These are phyloP conservation scores for Zhengitettix transpicula DNA, from an alignment of 2,888 invertebrate genomes.

Conservation along the genomic window DNA sequence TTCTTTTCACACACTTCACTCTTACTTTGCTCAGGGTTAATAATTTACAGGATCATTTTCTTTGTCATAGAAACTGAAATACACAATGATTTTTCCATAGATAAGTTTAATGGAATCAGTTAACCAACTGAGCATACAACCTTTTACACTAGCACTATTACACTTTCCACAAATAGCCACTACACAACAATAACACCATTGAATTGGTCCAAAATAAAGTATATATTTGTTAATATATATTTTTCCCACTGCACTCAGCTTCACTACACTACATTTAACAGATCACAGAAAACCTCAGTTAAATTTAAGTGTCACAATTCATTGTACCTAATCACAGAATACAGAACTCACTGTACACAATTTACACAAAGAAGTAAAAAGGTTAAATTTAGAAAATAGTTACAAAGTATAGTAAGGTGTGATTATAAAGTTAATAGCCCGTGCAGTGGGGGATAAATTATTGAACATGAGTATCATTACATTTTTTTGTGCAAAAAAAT, in stretches of 20 bases:
- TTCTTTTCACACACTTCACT: constrained; percentile 9
- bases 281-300: background rate
- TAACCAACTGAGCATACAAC: constrained; percentile 1
- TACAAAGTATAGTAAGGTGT: too few species aligned
- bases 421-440: too few species aligned
- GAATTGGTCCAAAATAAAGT: background rate
- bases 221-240: background rate
- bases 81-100: too few species aligned
- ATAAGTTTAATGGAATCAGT: too few species aligned
- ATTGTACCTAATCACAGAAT: background rate
- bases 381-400: too few species aligned
- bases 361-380: too few species aligned
- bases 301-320: background rate
- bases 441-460: too few species aligned
- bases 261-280: background rate
- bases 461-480: too few species aligned
- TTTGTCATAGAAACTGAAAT: background rate
- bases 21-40: constrained; percentile 9
- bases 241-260: background rate
- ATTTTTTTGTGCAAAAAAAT: too few species aligned
- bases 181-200: background rate
- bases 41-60: background rate
- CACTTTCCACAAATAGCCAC: constrained; percentile 3
- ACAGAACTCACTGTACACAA: too few species aligned
- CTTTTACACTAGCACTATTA: background rate